These are phyloP conservation scores for Pachliopta kotzebuea DNA, from an alignment of 2,888 invertebrate genomes.

Conservation along the genomic window DNA sequence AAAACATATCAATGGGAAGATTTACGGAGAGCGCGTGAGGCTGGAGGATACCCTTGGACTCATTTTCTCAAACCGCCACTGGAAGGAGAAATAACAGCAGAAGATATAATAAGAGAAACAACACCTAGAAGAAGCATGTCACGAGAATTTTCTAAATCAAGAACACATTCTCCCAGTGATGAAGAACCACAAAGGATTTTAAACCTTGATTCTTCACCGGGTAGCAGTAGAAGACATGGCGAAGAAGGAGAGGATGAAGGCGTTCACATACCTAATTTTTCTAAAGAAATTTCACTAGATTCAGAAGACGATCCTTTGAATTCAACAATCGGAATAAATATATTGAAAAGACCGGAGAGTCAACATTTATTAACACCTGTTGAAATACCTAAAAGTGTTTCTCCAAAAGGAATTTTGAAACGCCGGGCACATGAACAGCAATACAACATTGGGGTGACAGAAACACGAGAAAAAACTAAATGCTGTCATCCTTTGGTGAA, in stretches of 20 bases:
- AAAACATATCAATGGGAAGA: slow-evolving; percentile 93
- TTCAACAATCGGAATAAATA: slow-evolving; percentile 42
- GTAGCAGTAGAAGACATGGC: slow-evolving; percentile 71
- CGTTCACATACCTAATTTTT: slow-evolving; percentile 73
- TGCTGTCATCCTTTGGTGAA: slow-evolving; percentile 83
- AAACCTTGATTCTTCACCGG: slow-evolving; percentile 73
- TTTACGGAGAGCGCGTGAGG: slow-evolving; percentile 83
- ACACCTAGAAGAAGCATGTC: slow-evolving; percentile 75
- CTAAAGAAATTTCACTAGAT: slow-evolving; percentile 71
- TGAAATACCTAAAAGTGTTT: slow-evolving; percentile 65
- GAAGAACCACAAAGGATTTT: slow-evolving; percentile 64
- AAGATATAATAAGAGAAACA: slow-evolving; percentile 71
- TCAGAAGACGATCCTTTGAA: slow-evolving; percentile 68
- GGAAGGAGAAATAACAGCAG: slow-evolving; percentile 72
- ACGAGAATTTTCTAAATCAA: slow-evolving; percentile 68
- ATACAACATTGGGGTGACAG: slow-evolving; percentile 65
- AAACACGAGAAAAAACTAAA: slow-evolving; percentile 74
- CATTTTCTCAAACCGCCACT: slow-evolving; percentile 85
- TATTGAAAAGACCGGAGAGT: slow-evolving; percentile 59
- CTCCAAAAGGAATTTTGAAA: slow-evolving; percentile 79
- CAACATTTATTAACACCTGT: slow-evolving; percentile 52
- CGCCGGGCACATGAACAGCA: slow-evolving; percentile 68
- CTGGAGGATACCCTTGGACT: slow-evolving; percentile 91
- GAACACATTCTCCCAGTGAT: slow-evolving; percentile 66
- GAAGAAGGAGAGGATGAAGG: slow-evolving; percentile 73